A percentile compares a stretch with the other conserved stretches of the same genome.
Evolutionary conservation across 2,888 invertebrate species (phyloP).

Genomic region (Chrysotoxum bicinctum): DNA sequence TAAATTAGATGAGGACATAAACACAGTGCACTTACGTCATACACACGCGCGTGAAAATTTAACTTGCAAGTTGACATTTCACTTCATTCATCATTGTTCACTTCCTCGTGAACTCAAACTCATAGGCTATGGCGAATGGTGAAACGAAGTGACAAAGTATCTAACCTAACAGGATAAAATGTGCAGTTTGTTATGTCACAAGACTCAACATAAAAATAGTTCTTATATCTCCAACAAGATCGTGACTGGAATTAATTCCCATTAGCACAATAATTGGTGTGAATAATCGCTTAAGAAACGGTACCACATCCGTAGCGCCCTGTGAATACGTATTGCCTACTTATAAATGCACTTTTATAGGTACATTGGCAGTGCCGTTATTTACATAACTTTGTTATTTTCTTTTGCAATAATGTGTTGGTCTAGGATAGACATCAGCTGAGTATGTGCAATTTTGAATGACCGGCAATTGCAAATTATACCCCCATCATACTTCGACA

Average conservation of each 20-base stretch:
- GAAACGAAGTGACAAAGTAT: slow-evolving; percentile 29
- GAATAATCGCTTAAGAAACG: slow-evolving; percentile 52
- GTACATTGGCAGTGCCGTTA: slow-evolving; percentile 16
- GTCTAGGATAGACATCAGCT: background rate
- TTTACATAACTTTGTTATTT: slow-evolving; percentile 52
- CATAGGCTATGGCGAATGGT: background rate
- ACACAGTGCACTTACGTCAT: slow-evolving; percentile 29
- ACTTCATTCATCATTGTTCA: slow-evolving; percentile 44
- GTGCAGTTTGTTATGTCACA: slow-evolving; percentile 13
- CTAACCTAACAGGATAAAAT: slow-evolving; percentile 26
- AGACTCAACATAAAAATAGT: slow-evolving; percentile 31
- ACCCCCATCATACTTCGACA: too few relatives aligned
- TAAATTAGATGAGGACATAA: slow-evolving; percentile 18
- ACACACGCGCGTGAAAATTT: slow-evolving; percentile 54
- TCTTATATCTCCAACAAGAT: slow-evolving; percentile 37
- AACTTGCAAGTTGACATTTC: slow-evolving; percentile 62
- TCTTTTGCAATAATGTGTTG: background rate
- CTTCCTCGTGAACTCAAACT: background rate
- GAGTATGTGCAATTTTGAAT: slow-evolving; percentile 30
- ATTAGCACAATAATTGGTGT: slow-evolving; percentile 57
- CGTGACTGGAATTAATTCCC: slow-evolving; percentile 65
- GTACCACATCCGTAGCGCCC: slow-evolving; percentile 42
- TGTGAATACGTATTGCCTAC: slow-evolving; percentile 40
- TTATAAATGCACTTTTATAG: slow-evolving; percentile 44
- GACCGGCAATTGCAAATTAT: slow-evolving; percentile 45